These are phyloP conservation scores for Microtus richardsoni DNA, from an alignment of 2,113 vertebrate species.

Conservation along the genomic window DNA sequence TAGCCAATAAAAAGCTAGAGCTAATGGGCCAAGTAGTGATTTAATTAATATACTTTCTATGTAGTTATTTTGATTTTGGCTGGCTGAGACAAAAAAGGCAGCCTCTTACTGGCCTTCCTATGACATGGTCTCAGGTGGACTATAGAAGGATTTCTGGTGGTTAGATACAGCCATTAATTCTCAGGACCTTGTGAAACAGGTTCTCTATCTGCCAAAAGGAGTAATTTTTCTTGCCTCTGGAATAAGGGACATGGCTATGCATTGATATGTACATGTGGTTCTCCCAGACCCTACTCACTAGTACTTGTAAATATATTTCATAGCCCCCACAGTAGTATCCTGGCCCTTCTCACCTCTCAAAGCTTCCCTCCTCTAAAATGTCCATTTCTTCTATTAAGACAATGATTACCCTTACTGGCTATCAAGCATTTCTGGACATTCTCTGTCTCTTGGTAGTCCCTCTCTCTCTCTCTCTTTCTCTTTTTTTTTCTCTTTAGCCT, in stretches of 20 bases:
- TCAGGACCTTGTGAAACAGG: not conserved
- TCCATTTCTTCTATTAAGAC: not conserved
- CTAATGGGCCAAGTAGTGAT: too few species aligned
- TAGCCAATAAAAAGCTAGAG: too few species aligned
- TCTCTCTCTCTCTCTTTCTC: too few species aligned
- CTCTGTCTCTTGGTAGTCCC: not conserved
- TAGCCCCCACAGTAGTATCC: not conserved
- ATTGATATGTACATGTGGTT: not conserved
- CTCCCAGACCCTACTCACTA: not conserved
- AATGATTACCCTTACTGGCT: not conserved
- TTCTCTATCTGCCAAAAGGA: too few species aligned
- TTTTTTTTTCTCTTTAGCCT: not conserved
- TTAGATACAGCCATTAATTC: not conserved
- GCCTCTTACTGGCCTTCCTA: too few species aligned
- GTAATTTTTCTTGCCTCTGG: not conserved
- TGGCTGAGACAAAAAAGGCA: too few species aligned
- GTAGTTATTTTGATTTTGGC: too few species aligned
- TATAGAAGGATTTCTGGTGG: not conserved
- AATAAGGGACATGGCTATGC: not conserved
- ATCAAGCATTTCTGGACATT: not conserved
- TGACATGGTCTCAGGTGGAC: not conserved
- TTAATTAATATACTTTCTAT: too few species aligned
- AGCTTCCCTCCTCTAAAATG: not conserved
- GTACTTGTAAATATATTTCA: not conserved
- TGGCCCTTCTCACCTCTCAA: too few species aligned